Percentiles rank a stretch among this genome's conserved stretches.
These are phyloP conservation scores for Tenthredo livida DNA, from an alignment of 2,888 invertebrate genomes.

Conservation along the genomic window DNA sequence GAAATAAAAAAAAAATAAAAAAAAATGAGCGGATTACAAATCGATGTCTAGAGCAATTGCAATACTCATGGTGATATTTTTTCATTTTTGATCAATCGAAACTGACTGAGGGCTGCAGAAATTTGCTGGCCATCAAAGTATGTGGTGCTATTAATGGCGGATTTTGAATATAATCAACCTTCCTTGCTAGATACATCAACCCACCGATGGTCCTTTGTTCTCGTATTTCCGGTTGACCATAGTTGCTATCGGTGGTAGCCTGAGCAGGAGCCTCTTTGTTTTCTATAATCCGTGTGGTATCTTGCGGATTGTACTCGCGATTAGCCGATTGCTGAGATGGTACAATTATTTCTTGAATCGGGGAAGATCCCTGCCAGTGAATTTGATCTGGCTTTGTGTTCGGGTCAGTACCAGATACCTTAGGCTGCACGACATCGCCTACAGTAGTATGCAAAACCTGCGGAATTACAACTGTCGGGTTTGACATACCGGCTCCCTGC, in stretches of 20 bases:
- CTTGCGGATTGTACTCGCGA: background rate
- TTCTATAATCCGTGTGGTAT: background rate
- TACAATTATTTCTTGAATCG: background rate
- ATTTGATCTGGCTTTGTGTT: background rate
- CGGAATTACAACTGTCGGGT: background rate
- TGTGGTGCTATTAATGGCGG: background rate
- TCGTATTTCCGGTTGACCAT: constrained; percentile 59
- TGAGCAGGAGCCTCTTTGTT: background rate
- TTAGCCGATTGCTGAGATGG: background rate
- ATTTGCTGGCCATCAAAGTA: constrained; percentile 20
- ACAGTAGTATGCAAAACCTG: background rate
- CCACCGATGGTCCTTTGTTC: constrained; percentile 69
- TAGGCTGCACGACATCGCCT: background rate
- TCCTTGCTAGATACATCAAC: constrained; percentile 68
- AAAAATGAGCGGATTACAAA: background rate
- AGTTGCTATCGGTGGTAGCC: constrained; percentile 31
- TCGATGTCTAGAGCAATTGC: background rate
- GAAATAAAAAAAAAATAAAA: background rate
- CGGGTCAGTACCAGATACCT: background rate
- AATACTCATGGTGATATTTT: background rate
- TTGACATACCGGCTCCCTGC: background rate
- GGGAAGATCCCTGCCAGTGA: background rate
- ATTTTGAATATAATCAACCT: constrained; percentile 62
- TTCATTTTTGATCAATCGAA: background rate
- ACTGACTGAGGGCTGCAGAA: constrained; percentile 49